Evolutionary conservation across 2,888 invertebrate species (phyloP).

Genomic region (Reticulitermes lucifugus): DNA sequence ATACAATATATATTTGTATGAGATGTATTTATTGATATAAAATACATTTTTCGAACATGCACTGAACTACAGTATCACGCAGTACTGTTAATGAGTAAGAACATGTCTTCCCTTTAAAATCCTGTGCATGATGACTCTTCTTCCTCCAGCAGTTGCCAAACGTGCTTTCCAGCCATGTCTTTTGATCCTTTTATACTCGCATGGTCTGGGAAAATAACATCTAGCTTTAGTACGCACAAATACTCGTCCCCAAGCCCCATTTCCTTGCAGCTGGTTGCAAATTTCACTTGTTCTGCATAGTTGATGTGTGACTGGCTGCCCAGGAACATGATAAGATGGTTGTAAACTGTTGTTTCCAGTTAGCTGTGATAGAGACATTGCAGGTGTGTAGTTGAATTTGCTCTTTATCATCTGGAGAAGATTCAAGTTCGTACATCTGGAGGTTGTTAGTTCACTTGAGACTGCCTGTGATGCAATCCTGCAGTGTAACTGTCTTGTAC

Average conservation of each 20-base stretch:
- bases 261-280: background rate
- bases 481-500: background rate
- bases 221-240: conserved; percentile 66
- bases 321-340: background rate
- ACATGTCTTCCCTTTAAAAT: conserved; percentile 80
- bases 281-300: background rate
- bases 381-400: background rate
- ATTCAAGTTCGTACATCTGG: background rate
- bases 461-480: background rate
- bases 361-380: background rate
- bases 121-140: conserved; percentile 79
- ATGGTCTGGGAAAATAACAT: conserved; percentile 80
- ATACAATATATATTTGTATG: background rate
- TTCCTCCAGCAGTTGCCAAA: conserved; percentile 76
- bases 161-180: conserved; percentile 77
- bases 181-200: conserved; percentile 76
- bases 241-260: background rate
- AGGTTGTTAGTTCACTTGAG: background rate
- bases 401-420: background rate
- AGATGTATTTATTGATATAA: background rate
- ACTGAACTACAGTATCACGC: background rate
- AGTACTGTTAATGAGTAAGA: conserved; percentile 71
- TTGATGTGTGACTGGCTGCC: background rate
- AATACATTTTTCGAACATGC: background rate
- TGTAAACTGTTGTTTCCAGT: background rate